phyloP scores from a whole-genome alignment of 1,140 invertebrate genomes.

The Grapholita molesta region DNA sequence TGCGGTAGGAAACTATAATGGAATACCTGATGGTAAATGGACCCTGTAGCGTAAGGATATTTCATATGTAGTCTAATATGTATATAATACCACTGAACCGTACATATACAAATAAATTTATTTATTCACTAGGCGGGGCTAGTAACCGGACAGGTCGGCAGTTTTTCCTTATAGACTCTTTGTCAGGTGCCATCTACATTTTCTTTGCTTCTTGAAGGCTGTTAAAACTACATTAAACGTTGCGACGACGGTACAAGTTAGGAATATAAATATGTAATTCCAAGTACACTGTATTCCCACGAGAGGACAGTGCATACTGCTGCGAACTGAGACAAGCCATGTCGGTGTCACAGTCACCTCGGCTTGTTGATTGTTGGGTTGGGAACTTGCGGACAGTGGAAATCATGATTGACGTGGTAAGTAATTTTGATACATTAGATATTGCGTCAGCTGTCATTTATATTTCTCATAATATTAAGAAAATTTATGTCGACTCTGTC shows the following conservation, averaged over 20 bases:
- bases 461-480: too few species aligned
- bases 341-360: background rate
- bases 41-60: background rate
- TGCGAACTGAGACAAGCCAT: background rate
- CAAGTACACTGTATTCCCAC: slow-evolving; percentile 43
- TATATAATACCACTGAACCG: background rate
- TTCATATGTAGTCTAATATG: background rate
- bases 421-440: background rate
- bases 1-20: too few species aligned
- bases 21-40: background rate
- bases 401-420: background rate
- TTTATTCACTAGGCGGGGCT: background rate
- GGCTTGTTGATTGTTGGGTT: background rate
- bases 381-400: background rate
- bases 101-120: background rate
- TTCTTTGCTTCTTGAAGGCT: slow-evolving; percentile 33
- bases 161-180: slow-evolving; percentile 33
- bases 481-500: too few species aligned
- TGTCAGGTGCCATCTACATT: slow-evolving; percentile 25
- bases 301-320: slow-evolving; percentile 26
- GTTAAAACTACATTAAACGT: slow-evolving; percentile 34
- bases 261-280: slow-evolving; percentile 41
- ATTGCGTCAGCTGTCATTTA: background rate
- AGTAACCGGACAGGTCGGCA: background rate
- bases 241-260: slow-evolving; percentile 24